Evolutionary conservation across 2,113 vertebrate genomes (phyloP), one percentile per base, ranked within the genome.

Genomic region (Caretta caretta): DNA sequence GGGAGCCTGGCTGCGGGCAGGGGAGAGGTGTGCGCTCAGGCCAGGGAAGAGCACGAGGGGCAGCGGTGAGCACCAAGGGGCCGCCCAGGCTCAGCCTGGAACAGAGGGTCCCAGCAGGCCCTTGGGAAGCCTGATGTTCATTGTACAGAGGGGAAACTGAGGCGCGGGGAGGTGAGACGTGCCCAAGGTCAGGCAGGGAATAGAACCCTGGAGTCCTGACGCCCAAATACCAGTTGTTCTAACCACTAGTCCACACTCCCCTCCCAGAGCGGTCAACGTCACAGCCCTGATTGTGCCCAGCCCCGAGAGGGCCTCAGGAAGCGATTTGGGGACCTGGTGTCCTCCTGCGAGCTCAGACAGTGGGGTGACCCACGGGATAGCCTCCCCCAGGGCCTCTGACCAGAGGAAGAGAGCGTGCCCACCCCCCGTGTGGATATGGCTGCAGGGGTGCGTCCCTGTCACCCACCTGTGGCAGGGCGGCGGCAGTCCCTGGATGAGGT

Each of bases 201-300:
- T 6, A 42, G 19, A 48, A 57, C 3, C 78, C 38, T 2, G 25
- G 22, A 0, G 0, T 11, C 19, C 35, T 0, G 3, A 19, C 12
- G 54, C 56, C 62, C 84, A 59, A 53, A 27, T 19, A 54, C 29
- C 2, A 17, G 79, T 42, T 65, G 72, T 42, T 25, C 24, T 51
- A 51, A 54, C 51, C 84, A 53, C 89, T 14, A 81, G 5, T 42
- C 3, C 31, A 20, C 50, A 2, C 2, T 12, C 35, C 72, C 31
- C 6, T 69, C 80, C 80, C 90, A 76, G 8, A 20, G 38, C n/a
- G 24, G 53, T 51, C 42, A 25, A 5, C 10, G 42, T 42, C 38
- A 42, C 22, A 20, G 35, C 65, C 65, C n/a, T 22, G 20, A 72
- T 38, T 72, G 75, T 17, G 11, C 57, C 24, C 31, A 5, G n/a